These are phyloP conservation scores for Arothron firmamentum DNA, from an alignment of 2,113 vertebrate genomes.

Conservation along the genomic window DNA sequence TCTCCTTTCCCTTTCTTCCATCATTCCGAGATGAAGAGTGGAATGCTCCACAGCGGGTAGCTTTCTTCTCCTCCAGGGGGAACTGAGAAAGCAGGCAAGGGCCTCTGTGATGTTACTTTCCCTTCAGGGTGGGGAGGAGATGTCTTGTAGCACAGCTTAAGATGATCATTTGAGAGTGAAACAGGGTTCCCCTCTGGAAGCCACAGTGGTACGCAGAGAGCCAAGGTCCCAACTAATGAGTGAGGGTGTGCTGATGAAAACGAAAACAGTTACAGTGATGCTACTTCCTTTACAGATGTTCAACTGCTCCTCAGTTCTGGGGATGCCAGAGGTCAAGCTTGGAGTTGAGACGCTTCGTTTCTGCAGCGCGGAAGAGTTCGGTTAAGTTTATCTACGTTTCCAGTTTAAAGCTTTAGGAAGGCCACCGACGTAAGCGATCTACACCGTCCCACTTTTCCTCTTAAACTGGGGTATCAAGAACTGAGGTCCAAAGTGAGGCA, in stretches of 20 bases:
- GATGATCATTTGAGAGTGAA: slow-evolving; percentile 74
- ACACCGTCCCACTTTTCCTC: no score
- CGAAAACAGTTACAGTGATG: slow-evolving; percentile 22
- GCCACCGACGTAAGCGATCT: background rate
- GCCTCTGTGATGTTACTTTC: slow-evolving; percentile 73
- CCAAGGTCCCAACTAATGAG: slow-evolving; percentile 56
- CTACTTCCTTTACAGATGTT: background rate
- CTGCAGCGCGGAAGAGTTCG: background rate
- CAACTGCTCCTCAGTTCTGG: slow-evolving; percentile 15
- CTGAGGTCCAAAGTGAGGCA: no score
- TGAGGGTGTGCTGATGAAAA: slow-evolving; percentile 50
- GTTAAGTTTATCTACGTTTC: no score
- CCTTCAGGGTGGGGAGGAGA: slow-evolving; percentile 71
- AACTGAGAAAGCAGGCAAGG: slow-evolving; percentile 65
- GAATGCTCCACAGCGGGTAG: slow-evolving; percentile 68
- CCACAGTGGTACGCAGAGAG: slow-evolving; percentile 24
- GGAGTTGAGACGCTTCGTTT: background rate
- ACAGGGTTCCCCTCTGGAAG: slow-evolving; percentile 55
- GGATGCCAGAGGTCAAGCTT: slow-evolving; percentile 20
- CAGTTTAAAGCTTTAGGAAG: background rate
- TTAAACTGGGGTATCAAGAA: no score
- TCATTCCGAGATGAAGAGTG: slow-evolving; percentile 69
- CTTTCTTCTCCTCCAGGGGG: slow-evolving; percentile 73
- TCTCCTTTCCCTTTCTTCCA: slow-evolving; percentile 61
- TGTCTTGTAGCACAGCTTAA: slow-evolving; percentile 70